Evolutionary conservation across 2,113 vertebrate species (phyloP).

Genomic region (Austrofundulus limnaeus): DNA sequence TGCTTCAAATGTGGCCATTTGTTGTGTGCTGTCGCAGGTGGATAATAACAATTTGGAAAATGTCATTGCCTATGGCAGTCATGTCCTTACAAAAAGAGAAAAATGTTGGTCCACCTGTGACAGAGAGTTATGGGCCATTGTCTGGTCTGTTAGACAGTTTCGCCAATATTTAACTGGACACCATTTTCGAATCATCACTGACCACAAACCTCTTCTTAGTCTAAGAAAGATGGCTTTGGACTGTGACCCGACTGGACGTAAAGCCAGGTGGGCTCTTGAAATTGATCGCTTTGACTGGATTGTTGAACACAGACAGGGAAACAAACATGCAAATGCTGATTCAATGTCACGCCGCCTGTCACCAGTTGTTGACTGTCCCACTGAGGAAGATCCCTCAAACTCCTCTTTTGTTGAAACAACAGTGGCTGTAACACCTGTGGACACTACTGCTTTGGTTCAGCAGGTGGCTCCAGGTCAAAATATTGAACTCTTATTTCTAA

Average conservation of each 20-base stretch:
- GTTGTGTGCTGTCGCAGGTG: background rate
- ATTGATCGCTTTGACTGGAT: background rate
- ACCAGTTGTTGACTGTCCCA: too few species aligned
- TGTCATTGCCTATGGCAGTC: background rate
- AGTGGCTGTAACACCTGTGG: too few species aligned
- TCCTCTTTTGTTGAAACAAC: too few species aligned
- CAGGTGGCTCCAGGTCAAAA: too few species aligned
- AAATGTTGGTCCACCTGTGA: background rate
- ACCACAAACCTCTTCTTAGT: background rate
- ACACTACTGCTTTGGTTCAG: too few species aligned
- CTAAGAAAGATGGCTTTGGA: background rate
- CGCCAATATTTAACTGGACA: background rate
- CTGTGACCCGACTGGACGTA: background rate
- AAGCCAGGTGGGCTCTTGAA: background rate
- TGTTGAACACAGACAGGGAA: background rate
- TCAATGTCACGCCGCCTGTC: too few species aligned
- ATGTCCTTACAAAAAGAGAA: background rate
- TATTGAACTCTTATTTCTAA: too few species aligned
- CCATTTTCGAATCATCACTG: background rate
- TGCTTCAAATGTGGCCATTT: background rate
- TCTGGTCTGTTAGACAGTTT: background rate
- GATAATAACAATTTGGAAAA: background rate
- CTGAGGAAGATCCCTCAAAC: too few species aligned
- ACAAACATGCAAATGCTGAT: background rate
- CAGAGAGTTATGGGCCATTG: background rate